These are phyloP conservation scores for Rhagium mordax DNA, from an alignment of 2,888 invertebrate species.

Conservation along the genomic window DNA sequence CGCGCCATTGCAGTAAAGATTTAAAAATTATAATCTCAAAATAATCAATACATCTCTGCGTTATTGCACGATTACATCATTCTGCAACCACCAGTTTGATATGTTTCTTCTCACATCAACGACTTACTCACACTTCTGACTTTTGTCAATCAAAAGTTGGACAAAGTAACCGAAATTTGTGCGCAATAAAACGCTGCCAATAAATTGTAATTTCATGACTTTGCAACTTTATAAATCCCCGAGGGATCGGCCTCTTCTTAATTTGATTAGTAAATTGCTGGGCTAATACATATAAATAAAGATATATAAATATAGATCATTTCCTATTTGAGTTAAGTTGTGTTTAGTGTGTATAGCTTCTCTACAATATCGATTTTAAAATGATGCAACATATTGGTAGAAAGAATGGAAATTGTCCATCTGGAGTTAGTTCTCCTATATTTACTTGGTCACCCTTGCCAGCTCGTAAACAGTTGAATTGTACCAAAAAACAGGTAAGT, in stretches of 20 bases:
- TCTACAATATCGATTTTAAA: not conserved
- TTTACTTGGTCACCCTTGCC: slow-evolving; percentile 61
- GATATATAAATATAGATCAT: not conserved
- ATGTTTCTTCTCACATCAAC: no score
- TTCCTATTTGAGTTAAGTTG: not conserved
- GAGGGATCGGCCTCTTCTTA: not conserved
- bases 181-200: no score
- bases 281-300: not conserved
- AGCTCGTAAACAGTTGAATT: slow-evolving; percentile 51
- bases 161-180: no score
- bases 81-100: no score
- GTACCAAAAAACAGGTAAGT: slow-evolving; percentile 48
- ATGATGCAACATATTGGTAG: not conserved
- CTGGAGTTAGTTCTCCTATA: slow-evolving; percentile 47
- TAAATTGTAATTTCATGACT: not conserved
- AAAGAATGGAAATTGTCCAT: slow-evolving; percentile 27
- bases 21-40: no score
- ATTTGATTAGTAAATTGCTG: slow-evolving; percentile 18
- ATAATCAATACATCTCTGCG: no score
- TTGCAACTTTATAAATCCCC: not conserved
- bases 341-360: not conserved
- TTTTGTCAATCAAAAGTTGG: no score
- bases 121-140: no score
- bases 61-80: no score
- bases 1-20: no score